These are phyloP conservation scores for Nyctibius bracteatus DNA, from an alignment of 2,113 vertebrate genomes.

Conservation along the genomic window DNA sequence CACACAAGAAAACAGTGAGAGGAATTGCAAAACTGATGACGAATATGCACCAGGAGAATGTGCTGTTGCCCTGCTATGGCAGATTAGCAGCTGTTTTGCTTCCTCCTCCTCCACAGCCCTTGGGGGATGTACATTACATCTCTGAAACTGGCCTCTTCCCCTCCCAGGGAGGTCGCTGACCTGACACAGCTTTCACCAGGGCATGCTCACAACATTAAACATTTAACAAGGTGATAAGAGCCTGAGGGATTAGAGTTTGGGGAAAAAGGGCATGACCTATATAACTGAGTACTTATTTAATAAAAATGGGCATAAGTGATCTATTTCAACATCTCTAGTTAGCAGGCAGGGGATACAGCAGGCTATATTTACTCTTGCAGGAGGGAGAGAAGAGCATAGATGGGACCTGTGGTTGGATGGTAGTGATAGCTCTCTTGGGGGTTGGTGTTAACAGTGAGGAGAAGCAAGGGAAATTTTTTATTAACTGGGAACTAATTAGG, in stretches of 20 bases:
- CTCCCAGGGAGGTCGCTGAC: neutral
- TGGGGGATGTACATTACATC: neutral
- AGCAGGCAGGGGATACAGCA: neutral
- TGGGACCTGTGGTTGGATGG: neutral
- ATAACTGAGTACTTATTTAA: neutral
- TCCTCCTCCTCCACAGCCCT: neutral
- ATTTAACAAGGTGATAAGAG: conserved; percentile 21
- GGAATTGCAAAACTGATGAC: neutral
- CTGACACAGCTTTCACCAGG: neutral
- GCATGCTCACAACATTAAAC: neutral
- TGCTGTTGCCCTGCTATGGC: neutral
- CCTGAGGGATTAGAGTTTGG: neutral
- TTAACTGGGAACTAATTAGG: neutral
- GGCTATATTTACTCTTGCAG: neutral
- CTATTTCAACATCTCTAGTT: neutral
- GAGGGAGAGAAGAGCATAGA: neutral
- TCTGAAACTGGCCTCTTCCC: neutral
- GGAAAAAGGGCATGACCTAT: neutral
- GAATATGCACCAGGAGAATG: neutral
- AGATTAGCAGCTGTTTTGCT: neutral
- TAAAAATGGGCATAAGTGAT: neutral
- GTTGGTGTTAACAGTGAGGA: neutral
- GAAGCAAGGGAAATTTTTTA: neutral
- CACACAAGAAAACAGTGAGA: neutral
- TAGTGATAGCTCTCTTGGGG: neutral